Base-by-base conservation (phyloP, 2,797 vertebrate genomes). In the Eremophila alpestris region DNA sequence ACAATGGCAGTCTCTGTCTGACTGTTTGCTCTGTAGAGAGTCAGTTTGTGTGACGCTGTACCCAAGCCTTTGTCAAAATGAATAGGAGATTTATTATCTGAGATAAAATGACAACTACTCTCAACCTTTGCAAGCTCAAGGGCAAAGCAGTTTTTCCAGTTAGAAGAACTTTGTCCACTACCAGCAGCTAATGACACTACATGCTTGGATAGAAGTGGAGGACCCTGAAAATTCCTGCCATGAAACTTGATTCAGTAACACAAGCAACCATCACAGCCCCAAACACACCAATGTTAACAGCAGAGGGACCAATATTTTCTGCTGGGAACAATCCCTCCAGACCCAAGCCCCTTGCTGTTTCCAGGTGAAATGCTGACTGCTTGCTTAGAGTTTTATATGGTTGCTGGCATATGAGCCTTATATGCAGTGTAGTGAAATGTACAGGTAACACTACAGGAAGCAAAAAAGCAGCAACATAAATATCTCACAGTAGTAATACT, bases 1-100 rank as follows among this genome's bases (percentile, higher is more conserved):
- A 96, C 89, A 97, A 96, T 91, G 78, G 90, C 83, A 92, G 58
- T 45, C 59, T 95, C 92, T 97, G 92, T 95, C 80, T 87, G 78
- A 74, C 56, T 96, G 77, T 94, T 96, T 96, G 81, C 80, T 96
- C 73, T 92, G 80, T 60, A 68, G 73, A 36, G 83, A 73, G 87
- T 94, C 64, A 82, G 54, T 95, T 92, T 92, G 87, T 95, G 83
- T 86, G 93, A 94, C 45, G 29, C 69, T 83, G 78, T 82, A 95
- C 49, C 71, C 83, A 90, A 75, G 75, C 69, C 81, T 88, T 94
- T 95, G 91, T 91, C 59, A 77, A 74, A 94, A 82, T 84, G 95
- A 94, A 96, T 80, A 89, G 76, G 84, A 92, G 81, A 87, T 90
- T 82, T 93, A 82, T 94, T 71, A 94, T 32, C n/a, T n/a, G 24